These are phyloP conservation scores for Hecatera dysodea DNA, from an alignment of 2,888 invertebrate species.

Conservation along the genomic window DNA sequence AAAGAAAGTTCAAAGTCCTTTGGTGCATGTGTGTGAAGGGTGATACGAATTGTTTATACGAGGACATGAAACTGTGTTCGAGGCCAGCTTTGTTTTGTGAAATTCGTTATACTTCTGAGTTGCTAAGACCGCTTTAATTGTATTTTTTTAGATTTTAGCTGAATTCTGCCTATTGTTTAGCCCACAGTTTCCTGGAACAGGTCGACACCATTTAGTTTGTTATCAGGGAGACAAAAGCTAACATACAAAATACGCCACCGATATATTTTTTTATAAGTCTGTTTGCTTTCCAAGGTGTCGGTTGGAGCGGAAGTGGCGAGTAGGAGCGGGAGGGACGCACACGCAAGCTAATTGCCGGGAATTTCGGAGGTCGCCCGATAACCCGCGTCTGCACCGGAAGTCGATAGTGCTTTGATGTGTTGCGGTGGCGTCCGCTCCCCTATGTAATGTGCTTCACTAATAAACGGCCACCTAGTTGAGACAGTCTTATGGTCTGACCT, in stretches of 20 bases:
- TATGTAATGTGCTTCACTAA: constrained; percentile 69
- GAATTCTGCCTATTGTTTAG: background rate
- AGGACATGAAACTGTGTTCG: constrained; percentile 37
- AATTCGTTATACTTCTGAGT: constrained; percentile 14
- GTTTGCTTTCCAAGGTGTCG: constrained; percentile 71
- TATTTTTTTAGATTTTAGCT: background rate
- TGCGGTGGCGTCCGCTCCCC: constrained; percentile 82
- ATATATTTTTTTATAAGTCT: constrained; percentile 62
- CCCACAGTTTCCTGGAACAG: constrained; percentile 23
- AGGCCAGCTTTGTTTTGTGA: constrained; percentile 36
- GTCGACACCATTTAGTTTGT: constrained; percentile 31
- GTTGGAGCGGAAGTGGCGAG: constrained; percentile 76
- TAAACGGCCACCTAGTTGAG: constrained; percentile 62
- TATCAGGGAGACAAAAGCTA: constrained; percentile 38
- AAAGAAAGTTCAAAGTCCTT: constrained; percentile 65
- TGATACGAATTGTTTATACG: constrained; percentile 50
- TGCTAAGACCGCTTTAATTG: background rate
- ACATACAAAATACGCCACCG: constrained; percentile 49
- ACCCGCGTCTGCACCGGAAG: constrained; percentile 87
- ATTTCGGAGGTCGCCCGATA: constrained; percentile 89
- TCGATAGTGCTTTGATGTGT: constrained; percentile 88
- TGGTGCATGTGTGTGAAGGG: constrained; percentile 45
- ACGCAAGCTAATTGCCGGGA: constrained; percentile 86
- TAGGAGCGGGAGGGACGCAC: constrained; percentile 77
- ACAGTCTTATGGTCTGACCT: background rate